phyloP scores from a whole-genome alignment of 2,113 vertebrate species.

The Toxotes chatareus region DNA sequence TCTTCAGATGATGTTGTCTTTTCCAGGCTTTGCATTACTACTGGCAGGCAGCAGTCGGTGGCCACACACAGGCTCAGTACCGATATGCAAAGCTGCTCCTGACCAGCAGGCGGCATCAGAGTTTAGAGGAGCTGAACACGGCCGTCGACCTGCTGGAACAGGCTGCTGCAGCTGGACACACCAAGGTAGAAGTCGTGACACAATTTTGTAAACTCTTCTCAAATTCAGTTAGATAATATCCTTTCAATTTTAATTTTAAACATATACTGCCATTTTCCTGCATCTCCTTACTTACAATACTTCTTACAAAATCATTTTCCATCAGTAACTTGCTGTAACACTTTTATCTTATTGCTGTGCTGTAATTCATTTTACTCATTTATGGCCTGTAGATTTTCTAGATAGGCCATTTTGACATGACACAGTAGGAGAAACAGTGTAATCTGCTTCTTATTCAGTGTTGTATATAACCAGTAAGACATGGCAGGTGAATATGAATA shows the following conservation, averaged over 20 bases:
- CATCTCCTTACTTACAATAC: neutral
- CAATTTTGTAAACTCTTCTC: neutral
- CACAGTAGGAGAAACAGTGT: too few relatives aligned
- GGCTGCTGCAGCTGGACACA: conserved; percentile 87
- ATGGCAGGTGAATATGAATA: accelerated
- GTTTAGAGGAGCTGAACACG: conserved; percentile 60
- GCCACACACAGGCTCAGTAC: conserved; percentile 91
- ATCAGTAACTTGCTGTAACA: too few relatives aligned
- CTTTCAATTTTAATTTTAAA: too few relatives aligned
- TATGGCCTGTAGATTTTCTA: too few relatives aligned
- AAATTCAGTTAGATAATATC: too few relatives aligned
- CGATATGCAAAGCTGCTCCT: conserved; percentile 89
- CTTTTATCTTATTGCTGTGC: too few relatives aligned
- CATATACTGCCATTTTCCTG: too few relatives aligned
- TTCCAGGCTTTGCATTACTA: conserved; percentile 90
- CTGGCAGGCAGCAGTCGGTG: conserved; percentile 83
- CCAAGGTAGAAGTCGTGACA: conserved; percentile 84
- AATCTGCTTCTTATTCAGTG: too few relatives aligned
- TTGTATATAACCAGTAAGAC: too few relatives aligned
- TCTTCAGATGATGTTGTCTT: conserved; percentile 8
- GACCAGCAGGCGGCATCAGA: conserved; percentile 70
- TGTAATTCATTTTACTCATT: too few relatives aligned
- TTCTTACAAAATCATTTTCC: too few relatives aligned
- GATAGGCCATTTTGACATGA: too few relatives aligned
- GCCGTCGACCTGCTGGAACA: conserved; percentile 85